Evolutionary conservation across 2,113 vertebrate species (phyloP), one percentile per base, ranked within the genome.

Genomic region (Pampusana beccarii): DNA sequence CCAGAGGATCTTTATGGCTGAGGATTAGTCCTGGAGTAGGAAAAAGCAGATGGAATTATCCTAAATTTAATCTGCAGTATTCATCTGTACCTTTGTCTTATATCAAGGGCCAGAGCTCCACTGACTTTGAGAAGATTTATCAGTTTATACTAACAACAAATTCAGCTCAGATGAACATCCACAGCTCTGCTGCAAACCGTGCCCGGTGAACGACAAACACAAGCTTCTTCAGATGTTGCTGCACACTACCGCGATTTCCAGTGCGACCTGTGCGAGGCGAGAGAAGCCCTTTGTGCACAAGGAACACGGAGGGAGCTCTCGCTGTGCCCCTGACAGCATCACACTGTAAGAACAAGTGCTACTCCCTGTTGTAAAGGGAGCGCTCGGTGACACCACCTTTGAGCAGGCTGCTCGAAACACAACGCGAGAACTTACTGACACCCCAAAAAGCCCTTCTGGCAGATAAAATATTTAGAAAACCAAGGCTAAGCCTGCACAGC

Each of bases 241-340:
- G 79, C 18, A 8, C n/a, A 1, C 8, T 10, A 15, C 9, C 50
- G 13, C 0, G 0, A 23, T 9, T 46, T 34, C 26, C 34, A 10
- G 0, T 18, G 8, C 2, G 46, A 33, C 15, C 19, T 7, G 11
- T 3, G 21, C 3, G 5, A 38, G 38, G 24, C 10, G 18, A 19
- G 44, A 46, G 10, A 66, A 53, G 31, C 42, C 28, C 28, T 31
- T 16, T 5, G 5, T 6, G 25, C 19, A 24, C 0, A 3, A 38
- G 42, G 26, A 13, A 71, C 29, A 7, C 0, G 0, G 36, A 25
- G 44, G 44, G 3, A 18, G 64, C 42, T 70, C 62, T 38, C 1
- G 2, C 33, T 33, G 3, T 3, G 36, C 9, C 58, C 67, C 8
- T 7, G 36, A 5, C 13, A 34, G 61, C 56, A 5, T 23, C 26